A percentile compares a stretch with the other conserved stretches of the same genome.
Conservation (phyloP, 2,113 vertebrate species). For the Nettapus auritus region DNA sequence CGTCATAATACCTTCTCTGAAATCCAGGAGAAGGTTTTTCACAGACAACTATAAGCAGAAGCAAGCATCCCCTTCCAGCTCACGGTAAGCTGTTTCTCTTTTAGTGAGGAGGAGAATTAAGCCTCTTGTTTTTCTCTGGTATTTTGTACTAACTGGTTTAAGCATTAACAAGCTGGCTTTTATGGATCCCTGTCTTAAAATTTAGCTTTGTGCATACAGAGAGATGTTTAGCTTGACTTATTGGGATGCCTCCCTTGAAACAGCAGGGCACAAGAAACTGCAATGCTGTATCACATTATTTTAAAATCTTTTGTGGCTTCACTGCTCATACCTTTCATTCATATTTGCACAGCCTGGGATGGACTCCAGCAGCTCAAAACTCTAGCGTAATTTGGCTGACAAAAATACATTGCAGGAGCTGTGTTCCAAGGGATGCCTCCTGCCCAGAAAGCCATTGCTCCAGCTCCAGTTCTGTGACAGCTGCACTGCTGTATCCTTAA, state of each 20-base stretch:
- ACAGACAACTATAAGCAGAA: not conserved
- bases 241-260: not conserved
- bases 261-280: not conserved
- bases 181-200: not conserved
- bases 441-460: not conserved
- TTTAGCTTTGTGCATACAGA: not conserved
- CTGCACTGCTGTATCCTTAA: not conserved
- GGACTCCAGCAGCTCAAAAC: constrained; percentile 6
- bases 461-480: not conserved
- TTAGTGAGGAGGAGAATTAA: not conserved
- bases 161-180: not conserved
- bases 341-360: not conserved
- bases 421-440: not conserved
- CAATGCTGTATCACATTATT: not conserved
- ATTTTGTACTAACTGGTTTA: not conserved
- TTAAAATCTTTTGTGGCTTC: not conserved
- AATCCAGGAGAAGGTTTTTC: not conserved
- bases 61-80: not conserved
- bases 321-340: constrained; percentile 31
- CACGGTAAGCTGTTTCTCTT: not conserved
- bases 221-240: not conserved
- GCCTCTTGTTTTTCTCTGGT: not conserved
- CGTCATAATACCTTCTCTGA: not conserved
- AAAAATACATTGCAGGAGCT: constrained; percentile 37
- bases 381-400: not conserved